These are phyloP conservation scores for Linepithema humile DNA, from an alignment of 1,140 invertebrate genomes.

Conservation along the genomic window DNA sequence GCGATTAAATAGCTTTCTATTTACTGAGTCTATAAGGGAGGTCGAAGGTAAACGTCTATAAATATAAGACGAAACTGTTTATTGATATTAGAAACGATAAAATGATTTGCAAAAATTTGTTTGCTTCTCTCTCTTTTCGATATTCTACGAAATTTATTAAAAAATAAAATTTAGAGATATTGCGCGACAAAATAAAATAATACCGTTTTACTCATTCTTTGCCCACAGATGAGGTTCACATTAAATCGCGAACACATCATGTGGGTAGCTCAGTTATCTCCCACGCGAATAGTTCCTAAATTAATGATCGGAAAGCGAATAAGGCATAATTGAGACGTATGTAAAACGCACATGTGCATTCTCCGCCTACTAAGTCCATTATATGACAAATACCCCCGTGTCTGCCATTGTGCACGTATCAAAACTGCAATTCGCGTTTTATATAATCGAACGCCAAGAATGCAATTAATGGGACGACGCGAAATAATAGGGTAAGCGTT, in stretches of 20 bases:
- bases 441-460: background rate
- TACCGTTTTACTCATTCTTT: background rate
- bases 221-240: background rate
- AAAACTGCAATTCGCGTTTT: conserved; percentile 29
- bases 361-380: conserved; percentile 23
- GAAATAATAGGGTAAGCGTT: conserved; percentile 21
- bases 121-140: background rate
- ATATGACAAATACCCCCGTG: conserved; percentile 35
- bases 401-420: conserved; percentile 22
- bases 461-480: conserved; percentile 16
- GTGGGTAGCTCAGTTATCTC: background rate
- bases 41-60: no score
- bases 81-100: background rate
- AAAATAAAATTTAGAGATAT: background rate
- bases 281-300: conserved; percentile 43
- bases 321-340: conserved; percentile 46
- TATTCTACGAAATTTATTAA: no score
- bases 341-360: conserved; percentile 52
- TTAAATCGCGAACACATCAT: background rate
- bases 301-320: conserved; percentile 45
- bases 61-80: background rate
- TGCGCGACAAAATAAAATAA: background rate
- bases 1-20: background rate
- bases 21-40: background rate
- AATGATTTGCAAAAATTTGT: background rate